A percentile compares a stretch with the other conserved stretches of the same genome.
These are phyloP conservation scores for Corydoras maculifer DNA, from an alignment of 2,113 vertebrate genomes.

Conservation along the genomic window DNA sequence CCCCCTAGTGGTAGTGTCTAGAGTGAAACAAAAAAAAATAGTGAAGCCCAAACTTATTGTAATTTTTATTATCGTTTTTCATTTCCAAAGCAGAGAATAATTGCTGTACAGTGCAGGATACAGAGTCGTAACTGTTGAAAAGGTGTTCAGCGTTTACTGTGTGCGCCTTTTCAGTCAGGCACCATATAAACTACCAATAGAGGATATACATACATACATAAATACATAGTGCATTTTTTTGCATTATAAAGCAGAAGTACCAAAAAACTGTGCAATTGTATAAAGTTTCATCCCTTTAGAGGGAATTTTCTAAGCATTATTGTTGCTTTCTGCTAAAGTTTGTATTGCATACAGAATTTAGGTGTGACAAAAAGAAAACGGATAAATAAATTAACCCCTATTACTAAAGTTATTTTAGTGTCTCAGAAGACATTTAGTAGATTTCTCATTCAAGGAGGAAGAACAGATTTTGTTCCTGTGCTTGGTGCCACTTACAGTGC, in stretches of 20 bases:
- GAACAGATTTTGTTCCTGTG: constrained; percentile 43
- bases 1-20: constrained; percentile 20
- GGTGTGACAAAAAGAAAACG: constrained; percentile 46
- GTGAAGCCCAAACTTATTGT: constrained; percentile 12
- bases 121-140: constrained; percentile 33
- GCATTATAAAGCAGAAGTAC: constrained; percentile 63
- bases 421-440: constrained; percentile 44
- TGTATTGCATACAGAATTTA: constrained; percentile 71
- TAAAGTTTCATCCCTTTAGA: constrained; percentile 49
- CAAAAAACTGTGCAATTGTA: constrained; percentile 70
- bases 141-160: constrained; percentile 31
- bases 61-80: constrained; percentile 25
- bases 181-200: constrained; percentile 50
- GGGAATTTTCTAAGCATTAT: constrained; percentile 40
- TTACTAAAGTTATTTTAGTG: constrained; percentile 59
- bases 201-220: constrained; percentile 55
- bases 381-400: constrained; percentile 42
- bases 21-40: constrained; percentile 3
- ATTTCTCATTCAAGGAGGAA: constrained; percentile 48
- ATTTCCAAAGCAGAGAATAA: constrained; percentile 36
- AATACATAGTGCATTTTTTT: constrained; percentile 64
- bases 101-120: constrained; percentile 39
- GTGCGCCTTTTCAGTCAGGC: constrained; percentile 38
- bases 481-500: constrained; percentile 29
- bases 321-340: constrained; percentile 52